phyloP scores from a whole-genome alignment of 1,140 invertebrate genomes.

The Onthophagus taurus region DNA sequence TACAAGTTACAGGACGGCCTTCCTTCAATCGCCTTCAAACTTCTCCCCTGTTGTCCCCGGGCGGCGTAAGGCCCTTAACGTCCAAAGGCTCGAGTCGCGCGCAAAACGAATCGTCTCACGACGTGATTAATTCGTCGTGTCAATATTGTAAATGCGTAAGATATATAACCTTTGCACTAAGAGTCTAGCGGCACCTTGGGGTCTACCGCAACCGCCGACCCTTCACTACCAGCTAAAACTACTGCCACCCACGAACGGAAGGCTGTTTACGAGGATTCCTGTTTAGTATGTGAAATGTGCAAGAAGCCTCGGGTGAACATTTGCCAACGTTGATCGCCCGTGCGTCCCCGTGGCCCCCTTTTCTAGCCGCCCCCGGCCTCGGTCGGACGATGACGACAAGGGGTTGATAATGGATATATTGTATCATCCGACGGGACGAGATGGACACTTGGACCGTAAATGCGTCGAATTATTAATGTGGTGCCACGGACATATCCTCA shows the following conservation, averaged over 20 bases:
- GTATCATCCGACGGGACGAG: slow-evolving; percentile 26
- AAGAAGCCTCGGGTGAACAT: slow-evolving; percentile 36
- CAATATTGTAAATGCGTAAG: slow-evolving; percentile 8
- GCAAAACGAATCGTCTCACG: slow-evolving; percentile 2
- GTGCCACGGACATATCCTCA: too few species aligned
- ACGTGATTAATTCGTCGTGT: slow-evolving; percentile 8
- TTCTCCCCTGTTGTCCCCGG: too few species aligned
- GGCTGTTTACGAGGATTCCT: slow-evolving; percentile 24
- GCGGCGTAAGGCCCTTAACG: too few species aligned
- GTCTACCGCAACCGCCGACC: background rate
- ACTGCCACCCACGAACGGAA: background rate
- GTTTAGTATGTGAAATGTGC: slow-evolving; percentile 39
- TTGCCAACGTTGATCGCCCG: slow-evolving; percentile 22
- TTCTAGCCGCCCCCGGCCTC: background rate
- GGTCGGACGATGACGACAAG: slow-evolving; percentile 18
- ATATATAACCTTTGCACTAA: slow-evolving; percentile 7
- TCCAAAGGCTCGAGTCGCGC: too few species aligned
- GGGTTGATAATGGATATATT: slow-evolving; percentile 36
- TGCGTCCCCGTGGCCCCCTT: background rate
- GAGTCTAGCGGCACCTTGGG: background rate
- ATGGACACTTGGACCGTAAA: too few species aligned
- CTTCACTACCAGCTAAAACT: background rate
- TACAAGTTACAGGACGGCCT: too few species aligned
- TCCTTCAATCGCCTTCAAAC: too few species aligned
- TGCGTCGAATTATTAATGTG: too few species aligned